Base-by-base conservation (phyloP, 1,140 invertebrate genomes). In the Papilio machaon region DNA sequence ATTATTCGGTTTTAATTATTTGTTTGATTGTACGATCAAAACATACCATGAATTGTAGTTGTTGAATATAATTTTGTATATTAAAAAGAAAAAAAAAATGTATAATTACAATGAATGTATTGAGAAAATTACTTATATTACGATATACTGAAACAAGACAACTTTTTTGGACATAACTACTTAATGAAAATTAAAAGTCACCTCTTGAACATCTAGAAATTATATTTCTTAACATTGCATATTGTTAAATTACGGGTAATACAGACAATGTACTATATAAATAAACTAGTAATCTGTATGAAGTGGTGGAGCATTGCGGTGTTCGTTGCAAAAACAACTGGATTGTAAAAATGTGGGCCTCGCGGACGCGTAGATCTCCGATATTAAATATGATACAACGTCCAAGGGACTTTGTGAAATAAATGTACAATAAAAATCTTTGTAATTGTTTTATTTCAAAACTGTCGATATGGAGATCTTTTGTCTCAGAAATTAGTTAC, bases 351-450 rank as follows among this genome's bases (percentile, higher is more conserved):
- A 3, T 15, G 43, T 7, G 6, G 38, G 43, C 47, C 38, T 43
- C 43, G n/a, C 9, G 64, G 64, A 73, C 73, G 73, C 17, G 15
- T 73, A 73, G 70, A 47, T 43, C 46, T 74, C 19, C 8, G 10
- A 47, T n/a, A 74, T 35, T 15, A 35, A 23, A 11, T 23, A 23
- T 30, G 15, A 46, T 46, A 13, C 3, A 46, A 74, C 10, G 73
- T 23, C 73, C n/a, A 49, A 23, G 46, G 73, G 73, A 19, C 47
- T 76, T 54, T 52, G 47, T 49, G 46, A 76, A 76, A 76, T 52
- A 76, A 30, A 76, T 76, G 74, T 76, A 76, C 47, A 76, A 76
- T 73, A 35, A 76, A 49, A 76, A 35, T n/a, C 38, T 23, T 35
- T 35, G 1, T 35, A 13, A 46, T 9, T 73, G 43, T 47, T 46